Base-by-base conservation (phyloP, 2,888 invertebrate species). In the Aethes cnicana region DNA sequence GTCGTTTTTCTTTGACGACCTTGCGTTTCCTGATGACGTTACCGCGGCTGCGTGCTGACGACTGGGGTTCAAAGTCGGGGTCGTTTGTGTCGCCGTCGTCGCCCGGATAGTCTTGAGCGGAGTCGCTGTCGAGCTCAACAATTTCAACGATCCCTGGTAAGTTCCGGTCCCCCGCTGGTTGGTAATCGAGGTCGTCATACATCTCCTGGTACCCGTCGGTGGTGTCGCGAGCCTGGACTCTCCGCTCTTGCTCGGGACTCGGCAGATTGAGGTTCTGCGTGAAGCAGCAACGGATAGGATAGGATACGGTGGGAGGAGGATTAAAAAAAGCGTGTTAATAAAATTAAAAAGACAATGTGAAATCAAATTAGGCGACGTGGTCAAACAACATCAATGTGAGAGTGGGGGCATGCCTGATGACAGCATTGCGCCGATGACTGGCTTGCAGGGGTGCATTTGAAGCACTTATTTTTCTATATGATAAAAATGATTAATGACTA, bases 261-360 rank as follows among this genome's bases (percentile, higher is more conserved):
- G 89, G 88, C 72, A 88, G 68, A 78, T 88, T 88, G 74, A 89
- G 81, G 74, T 89, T 89, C 89, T 89, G 80, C 77, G 72, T 77
- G 75, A 78, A 78, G 77, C 82, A 75, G 74, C 77, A 68, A 74
- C 56, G 77, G 79, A 77, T 71, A 68, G 81, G 81, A 73, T 64
- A 57, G 82, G 73, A 72, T 75, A 72, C 54, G 76, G 84, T 68
- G 82, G 76, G 63, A 68, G 64, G 69, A 77, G 84, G 77, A 87
- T 84, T 86, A 84, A 90, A 90, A 89, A 89, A 90, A 91, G 89
- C 88, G 84, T 87, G 90, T 91, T 91, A 91, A 90, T 89, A 84
- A 84, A 88, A 87, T 81, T 75, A 84, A 83, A 84, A 65, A 68
- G 65, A 64, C 63, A 66, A 74, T 73, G 77, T 63, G 61, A 57